Base-by-base conservation (phyloP, 2,113 vertebrate species). In the Atlantisia rogersi region DNA sequence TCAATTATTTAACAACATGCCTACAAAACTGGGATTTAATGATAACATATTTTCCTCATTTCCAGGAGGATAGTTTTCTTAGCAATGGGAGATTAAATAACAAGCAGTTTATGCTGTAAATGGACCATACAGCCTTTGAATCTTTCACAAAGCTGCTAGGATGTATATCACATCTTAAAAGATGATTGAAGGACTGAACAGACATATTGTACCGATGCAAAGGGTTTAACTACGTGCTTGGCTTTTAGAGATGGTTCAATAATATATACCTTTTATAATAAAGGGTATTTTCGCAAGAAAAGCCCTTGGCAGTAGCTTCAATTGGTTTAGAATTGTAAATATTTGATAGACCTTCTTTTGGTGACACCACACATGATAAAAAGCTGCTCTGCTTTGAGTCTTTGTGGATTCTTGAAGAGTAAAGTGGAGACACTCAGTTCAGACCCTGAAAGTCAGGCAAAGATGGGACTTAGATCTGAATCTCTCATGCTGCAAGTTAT, bases 1-100 rank as follows among this genome's bases (percentile, higher is more conserved):
- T 97, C 73, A 91, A 91, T 82, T 95, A 90, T 95, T 95, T 94
- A 94, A 60, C 40, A 92, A 87, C 26, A 42, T 63, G 63, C 39
- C 70, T 85, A 68, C 80, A 86, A 95, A 94, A 62, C 37, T 65
- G 21, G 62, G 44, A 88, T 97, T 94, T 96, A 94, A 94, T 58
- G 79, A 86, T 58, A 82, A 65, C 0, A 6, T 50, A 35, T 82
- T 82, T 86, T 64, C 40, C 44, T 87, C 74, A 52, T 94, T 95
- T 96, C 35, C 48, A 89, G 28, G 31, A 95, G 40, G 70, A 92
- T 21, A 42, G n/a, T 84, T 91, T 53, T 95, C 80, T 87, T 55
- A 77, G 35, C 53, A 39, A 88, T 63, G 28, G 29, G 68, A 70
- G 82, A 64, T 79, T 71, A 95, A 95, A 92, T 48, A 92, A 60